These are phyloP conservation scores for Pteropus alecto DNA, from an alignment of 2,113 vertebrate species.

Conservation along the genomic window DNA sequence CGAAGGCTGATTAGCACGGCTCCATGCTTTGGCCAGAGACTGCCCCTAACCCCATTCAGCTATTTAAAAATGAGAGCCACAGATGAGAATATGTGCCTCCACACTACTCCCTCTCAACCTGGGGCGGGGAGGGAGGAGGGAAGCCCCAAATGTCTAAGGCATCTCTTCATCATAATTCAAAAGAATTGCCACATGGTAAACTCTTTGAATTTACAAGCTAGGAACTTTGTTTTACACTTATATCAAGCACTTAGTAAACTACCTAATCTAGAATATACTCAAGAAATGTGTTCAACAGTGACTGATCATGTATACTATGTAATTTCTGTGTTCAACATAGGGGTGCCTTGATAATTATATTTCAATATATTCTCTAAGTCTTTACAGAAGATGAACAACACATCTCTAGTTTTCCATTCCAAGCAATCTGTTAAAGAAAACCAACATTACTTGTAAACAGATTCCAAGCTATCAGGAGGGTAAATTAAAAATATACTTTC, in stretches of 20 bases:
- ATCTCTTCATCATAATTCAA: not conserved
- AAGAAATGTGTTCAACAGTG: not conserved
- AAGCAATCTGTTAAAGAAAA: constrained; percentile 72
- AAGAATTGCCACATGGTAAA: not conserved
- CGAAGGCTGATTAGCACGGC: not conserved
- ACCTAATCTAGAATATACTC: not conserved
- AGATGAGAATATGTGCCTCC: not conserved
- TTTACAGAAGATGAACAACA: constrained; percentile 56
- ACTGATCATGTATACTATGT: not conserved
- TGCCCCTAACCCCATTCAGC: not conserved
- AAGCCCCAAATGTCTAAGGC: not conserved
- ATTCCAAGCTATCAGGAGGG: constrained; percentile 64
- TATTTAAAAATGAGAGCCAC: not conserved
- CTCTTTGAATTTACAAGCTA: not conserved
- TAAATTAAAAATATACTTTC: constrained; percentile 72
- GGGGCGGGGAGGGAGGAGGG: not conserved
- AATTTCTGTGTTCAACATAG: not conserved
- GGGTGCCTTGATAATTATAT: constrained; percentile 49
- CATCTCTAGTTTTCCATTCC: constrained; percentile 48
- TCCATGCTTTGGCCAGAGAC: not conserved
- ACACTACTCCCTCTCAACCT: not conserved
- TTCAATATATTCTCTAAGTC: constrained; percentile 45
- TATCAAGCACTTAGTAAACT: not conserved
- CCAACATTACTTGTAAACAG: constrained; percentile 66
- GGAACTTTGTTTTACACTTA: not conserved